Evolutionary conservation across 92 coral and sea anemone genomes (phyloP).

Genomic region (Zoanthus sansibaricus): DNA sequence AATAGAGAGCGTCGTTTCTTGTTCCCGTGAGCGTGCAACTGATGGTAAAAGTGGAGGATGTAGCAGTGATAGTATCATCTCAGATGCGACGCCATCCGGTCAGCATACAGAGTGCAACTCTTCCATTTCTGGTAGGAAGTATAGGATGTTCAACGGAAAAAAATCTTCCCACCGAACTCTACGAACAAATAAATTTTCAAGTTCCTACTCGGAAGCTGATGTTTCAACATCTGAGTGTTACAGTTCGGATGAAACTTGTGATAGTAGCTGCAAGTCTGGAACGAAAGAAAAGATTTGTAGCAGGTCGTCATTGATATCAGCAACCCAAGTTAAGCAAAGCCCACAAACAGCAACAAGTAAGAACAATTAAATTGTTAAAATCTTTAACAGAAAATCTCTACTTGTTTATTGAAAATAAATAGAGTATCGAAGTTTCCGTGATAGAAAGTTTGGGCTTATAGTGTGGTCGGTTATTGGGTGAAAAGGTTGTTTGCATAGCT

Average conservation of each 20-base stretch:
- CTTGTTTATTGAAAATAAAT: no score
- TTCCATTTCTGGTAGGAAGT: neutral
- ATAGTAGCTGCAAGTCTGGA: neutral
- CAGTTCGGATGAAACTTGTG: neutral
- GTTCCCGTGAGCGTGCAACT: neutral
- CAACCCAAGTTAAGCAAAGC: neutral
- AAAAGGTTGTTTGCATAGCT: no score
- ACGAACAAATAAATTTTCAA: neutral
- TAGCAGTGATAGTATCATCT: neutral
- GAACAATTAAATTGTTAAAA: neutral
- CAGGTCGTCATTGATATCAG: neutral
- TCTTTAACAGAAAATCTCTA: neutral
- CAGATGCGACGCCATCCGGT: neutral
- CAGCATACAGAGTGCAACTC: neutral
- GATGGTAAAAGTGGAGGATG: neutral
- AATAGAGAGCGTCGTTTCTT: neutral
- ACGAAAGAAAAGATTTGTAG: neutral
- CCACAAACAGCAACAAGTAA: neutral
- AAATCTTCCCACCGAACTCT: neutral
- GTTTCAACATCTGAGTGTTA: neutral
- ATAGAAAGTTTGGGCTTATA: no score
- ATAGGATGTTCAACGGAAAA: neutral
- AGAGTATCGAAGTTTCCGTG: no score
- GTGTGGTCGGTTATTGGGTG: no score
- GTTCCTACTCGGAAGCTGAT: neutral